phyloP scores from a whole-genome alignment of 1,140 invertebrate genomes.

The Harlomillsia oculata region DNA sequence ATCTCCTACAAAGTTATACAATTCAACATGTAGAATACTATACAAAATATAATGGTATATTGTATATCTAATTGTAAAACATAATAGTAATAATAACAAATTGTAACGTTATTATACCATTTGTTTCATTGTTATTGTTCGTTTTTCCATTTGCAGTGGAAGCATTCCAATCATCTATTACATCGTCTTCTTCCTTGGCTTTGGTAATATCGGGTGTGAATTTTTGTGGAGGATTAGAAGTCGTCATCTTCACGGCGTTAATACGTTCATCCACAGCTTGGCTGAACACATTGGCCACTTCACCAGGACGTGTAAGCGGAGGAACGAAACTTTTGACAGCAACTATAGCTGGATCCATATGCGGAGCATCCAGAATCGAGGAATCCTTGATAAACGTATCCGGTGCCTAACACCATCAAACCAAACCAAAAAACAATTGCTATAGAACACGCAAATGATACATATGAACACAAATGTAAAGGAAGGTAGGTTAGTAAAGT shows the following conservation, averaged over 20 bases:
- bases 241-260: neutral
- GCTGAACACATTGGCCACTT: conserved; percentile 1
- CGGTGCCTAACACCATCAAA: conserved; percentile 2
- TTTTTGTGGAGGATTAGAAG: conserved; percentile 1
- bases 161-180: conserved; percentile 2
- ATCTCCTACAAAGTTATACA: too few relatives aligned
- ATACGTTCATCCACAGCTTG: conserved; percentile 1
- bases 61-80: too few relatives aligned
- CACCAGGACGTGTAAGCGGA: neutral
- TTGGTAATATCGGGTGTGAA: too few relatives aligned
- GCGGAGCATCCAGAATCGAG: conserved; percentile 25
- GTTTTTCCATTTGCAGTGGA: neutral
- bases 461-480: too few relatives aligned
- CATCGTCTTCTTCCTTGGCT: conserved; percentile 5
- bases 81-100: too few relatives aligned
- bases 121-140: neutral
- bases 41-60: too few relatives aligned
- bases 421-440: too few relatives aligned
- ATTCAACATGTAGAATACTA: too few relatives aligned
- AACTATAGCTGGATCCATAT: conserved; percentile 36
- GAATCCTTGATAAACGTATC: conserved; percentile 33
- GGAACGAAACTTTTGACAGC: conserved; percentile 26
- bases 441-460: too few relatives aligned
- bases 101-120: neutral
- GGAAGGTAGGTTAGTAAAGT: too few relatives aligned